Evolutionary conservation across 2,888 invertebrate genomes (phyloP).

Genomic region (Papilio demoleus): DNA sequence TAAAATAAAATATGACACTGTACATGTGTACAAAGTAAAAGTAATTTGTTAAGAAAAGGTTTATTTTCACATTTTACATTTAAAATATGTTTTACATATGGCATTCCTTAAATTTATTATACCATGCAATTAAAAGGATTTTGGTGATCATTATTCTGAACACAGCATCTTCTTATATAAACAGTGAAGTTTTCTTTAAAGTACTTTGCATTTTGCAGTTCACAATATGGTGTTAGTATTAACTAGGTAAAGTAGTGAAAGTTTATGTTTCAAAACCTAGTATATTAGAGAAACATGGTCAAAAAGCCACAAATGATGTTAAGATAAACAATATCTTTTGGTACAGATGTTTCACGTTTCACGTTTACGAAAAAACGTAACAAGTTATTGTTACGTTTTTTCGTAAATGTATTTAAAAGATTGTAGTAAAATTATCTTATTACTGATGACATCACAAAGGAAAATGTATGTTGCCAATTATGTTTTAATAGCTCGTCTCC

Average conservation of each 20-base stretch:
- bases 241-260: not conserved
- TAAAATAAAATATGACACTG: too few relatives aligned
- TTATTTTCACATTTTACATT: too few relatives aligned
- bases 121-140: not conserved
- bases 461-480: constrained; percentile 7
- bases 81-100: too few relatives aligned
- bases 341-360: too few relatives aligned
- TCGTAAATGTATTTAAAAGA: too few relatives aligned
- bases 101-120: too few relatives aligned
- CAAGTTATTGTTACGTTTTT: too few relatives aligned
- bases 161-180: too few relatives aligned
- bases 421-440: constrained; percentile 12
- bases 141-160: not conserved
- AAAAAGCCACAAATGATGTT: not conserved
- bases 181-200: too few relatives aligned
- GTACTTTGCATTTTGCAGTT: not conserved
- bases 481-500: not conserved
- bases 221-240: not conserved
- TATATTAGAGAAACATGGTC: not conserved
- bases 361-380: too few relatives aligned
- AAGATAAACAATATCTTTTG: not conserved
- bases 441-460: constrained; percentile 8
- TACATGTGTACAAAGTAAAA: too few relatives aligned
- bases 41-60: too few relatives aligned
- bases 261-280: not conserved